These are phyloP conservation scores for Onychomys torridus DNA, from an alignment of 2,797 vertebrate genomes.

Conservation along the genomic window DNA sequence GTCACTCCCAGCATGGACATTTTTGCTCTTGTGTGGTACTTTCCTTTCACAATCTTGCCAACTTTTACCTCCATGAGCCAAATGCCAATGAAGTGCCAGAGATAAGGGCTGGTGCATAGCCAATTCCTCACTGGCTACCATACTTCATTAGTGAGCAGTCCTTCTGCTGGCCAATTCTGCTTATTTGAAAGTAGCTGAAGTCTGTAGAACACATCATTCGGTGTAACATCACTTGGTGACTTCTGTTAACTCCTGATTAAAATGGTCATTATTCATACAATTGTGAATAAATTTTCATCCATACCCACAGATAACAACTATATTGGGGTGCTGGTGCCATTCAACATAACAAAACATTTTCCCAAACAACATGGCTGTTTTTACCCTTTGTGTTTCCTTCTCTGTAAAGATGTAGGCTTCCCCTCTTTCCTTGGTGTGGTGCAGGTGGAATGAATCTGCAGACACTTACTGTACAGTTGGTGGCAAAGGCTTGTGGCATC, in stretches of 20 bases:
- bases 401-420: background rate
- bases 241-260: background rate
- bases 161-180: background rate
- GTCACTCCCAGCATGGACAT: background rate
- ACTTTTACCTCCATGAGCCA: constrained; percentile 20
- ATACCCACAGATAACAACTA: background rate
- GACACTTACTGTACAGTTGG: background rate
- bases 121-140: background rate
- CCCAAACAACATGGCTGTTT: background rate
- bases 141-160: background rate
- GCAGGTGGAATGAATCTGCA: background rate
- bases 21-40: background rate
- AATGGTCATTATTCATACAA: background rate
- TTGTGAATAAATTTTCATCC: background rate
- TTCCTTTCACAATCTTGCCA: background rate
- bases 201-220: background rate
- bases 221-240: background rate
- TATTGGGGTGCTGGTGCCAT: background rate
- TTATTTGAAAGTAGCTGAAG: background rate
- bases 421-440: background rate
- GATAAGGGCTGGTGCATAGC: background rate
- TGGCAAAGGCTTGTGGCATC: background rate
- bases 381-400: background rate
- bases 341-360: background rate
- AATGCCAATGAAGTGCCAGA: background rate